phyloP scores from a whole-genome alignment of 2,797 vertebrate genomes.

The Cygnus olor region DNA sequence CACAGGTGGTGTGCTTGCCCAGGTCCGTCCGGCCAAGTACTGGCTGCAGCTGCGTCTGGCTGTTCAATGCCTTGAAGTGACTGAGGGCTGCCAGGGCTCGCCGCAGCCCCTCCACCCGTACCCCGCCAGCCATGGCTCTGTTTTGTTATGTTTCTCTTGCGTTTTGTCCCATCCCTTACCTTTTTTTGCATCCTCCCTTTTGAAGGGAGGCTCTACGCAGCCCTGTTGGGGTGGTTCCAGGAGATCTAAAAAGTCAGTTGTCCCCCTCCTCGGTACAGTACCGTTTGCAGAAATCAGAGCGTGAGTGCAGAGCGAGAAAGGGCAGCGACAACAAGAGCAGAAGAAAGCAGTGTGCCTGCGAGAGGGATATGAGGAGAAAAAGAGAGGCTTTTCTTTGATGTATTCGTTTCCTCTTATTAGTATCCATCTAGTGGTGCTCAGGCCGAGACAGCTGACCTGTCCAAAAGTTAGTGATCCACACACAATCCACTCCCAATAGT shows the following conservation, averaged over 20 bases:
- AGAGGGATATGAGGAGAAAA: constrained; percentile 65
- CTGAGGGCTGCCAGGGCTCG: not conserved
- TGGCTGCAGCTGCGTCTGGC: not conserved
- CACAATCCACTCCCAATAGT: constrained; percentile 74
- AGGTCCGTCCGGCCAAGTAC: not conserved
- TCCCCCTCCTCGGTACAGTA: constrained; percentile 52
- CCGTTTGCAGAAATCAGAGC: constrained; percentile 62
- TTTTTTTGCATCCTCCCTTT: not conserved
- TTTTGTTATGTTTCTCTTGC: not conserved
- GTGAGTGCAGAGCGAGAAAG: constrained; percentile 46
- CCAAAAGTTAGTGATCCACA: constrained; percentile 77
- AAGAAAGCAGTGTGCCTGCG: constrained; percentile 63
- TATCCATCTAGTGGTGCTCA: constrained; percentile 74
- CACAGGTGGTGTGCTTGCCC: not conserved
- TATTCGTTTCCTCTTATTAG: constrained; percentile 77
- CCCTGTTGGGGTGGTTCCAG: constrained; percentile 1
- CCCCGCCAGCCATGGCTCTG: not conserved
- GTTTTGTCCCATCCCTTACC: not conserved
- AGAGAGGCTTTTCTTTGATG: constrained; percentile 72
- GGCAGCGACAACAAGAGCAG: constrained; percentile 68
- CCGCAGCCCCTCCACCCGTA: not conserved
- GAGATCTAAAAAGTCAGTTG: constrained; percentile 54
- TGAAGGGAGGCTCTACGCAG: not conserved
- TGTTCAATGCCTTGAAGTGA: not conserved
- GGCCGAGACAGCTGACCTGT: constrained; percentile 77